Conservation (phyloP, 2,888 invertebrate genomes). For the Eurois occulta region DNA sequence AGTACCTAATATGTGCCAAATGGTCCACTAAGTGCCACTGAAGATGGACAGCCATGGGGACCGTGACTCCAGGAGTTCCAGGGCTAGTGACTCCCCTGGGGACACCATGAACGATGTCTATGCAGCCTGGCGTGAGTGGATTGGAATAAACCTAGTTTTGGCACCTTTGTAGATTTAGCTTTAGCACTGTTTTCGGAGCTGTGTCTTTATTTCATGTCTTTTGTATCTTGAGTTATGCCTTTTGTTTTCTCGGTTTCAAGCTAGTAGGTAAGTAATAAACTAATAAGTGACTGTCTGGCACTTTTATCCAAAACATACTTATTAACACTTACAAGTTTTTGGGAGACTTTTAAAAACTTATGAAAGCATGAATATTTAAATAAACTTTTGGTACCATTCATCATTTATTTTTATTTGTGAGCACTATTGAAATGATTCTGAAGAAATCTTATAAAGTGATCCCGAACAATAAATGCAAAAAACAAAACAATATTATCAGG, state of each 20-base stretch:
- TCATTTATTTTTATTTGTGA: neutral
- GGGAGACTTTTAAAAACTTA: neutral
- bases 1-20: slow-evolving; percentile 61
- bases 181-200: slow-evolving; percentile 26
- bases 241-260: neutral
- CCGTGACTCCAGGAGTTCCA: slow-evolving; percentile 83
- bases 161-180: slow-evolving; percentile 31
- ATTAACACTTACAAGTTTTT: neutral
- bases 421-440: neutral
- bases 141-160: slow-evolving; percentile 3
- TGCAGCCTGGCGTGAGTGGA: slow-evolving; percentile 92
- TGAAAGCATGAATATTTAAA: neutral
- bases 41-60: slow-evolving; percentile 80
- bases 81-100: slow-evolving; percentile 87
- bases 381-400: neutral
- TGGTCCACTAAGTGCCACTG: slow-evolving; percentile 56
- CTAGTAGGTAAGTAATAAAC: neutral
- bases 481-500: neutral
- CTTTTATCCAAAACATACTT: neutral
- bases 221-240: neutral
- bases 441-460: neutral
- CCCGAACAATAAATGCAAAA: neutral
- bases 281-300: neutral
- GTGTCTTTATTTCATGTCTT: neutral
- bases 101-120: slow-evolving; percentile 92